These are phyloP conservation scores for Cettia cetti DNA, from an alignment of 2,113 vertebrate species.

Conservation along the genomic window DNA sequence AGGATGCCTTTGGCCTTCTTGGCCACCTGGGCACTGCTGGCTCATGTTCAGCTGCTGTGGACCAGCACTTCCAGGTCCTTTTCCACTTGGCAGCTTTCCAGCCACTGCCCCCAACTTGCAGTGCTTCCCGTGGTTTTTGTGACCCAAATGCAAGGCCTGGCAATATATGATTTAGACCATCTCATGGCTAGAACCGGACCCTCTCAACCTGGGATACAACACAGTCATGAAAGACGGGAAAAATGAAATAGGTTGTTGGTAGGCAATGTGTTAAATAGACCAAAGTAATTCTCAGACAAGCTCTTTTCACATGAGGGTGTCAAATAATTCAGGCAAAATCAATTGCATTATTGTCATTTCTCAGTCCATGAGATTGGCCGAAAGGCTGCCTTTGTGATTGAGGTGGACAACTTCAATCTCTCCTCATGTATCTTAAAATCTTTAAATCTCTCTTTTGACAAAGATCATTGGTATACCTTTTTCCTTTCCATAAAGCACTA, in stretches of 20 bases:
- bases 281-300: background rate
- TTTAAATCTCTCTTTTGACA: background rate
- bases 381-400: background rate
- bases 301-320: background rate
- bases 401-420: background rate
- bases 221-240: background rate
- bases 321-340: background rate
- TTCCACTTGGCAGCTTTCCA: background rate
- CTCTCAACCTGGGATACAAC: background rate
- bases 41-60: background rate
- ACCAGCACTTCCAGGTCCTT: background rate
- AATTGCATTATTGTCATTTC: background rate
- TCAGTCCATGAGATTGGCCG: background rate
- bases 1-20: background rate
- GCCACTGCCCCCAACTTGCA: background rate
- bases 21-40: background rate
- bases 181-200: background rate
- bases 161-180: background rate
- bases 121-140: rapidly evolving
- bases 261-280: background rate
- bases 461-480: background rate
- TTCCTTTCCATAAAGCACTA: background rate
- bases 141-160: background rate
- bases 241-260: background rate
- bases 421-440: background rate